These are phyloP conservation scores for Dascillus cervinus DNA, from an alignment of 2,888 invertebrate genomes.

Conservation along the genomic window DNA sequence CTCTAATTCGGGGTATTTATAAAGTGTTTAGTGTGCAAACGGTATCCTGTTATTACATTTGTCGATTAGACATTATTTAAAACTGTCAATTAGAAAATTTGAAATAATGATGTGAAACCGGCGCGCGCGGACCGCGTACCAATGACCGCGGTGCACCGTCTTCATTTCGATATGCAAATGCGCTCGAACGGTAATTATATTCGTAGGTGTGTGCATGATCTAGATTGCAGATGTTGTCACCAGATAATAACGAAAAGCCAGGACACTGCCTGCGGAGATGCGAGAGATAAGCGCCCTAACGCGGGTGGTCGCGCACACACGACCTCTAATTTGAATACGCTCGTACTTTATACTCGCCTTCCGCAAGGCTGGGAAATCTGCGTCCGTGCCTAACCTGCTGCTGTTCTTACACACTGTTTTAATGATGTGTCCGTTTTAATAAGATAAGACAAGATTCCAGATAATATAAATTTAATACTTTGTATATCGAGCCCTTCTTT, in stretches of 20 bases:
- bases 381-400: constrained; percentile 27
- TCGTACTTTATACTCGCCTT: constrained; percentile 33
- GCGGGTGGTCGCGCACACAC: constrained; percentile 40
- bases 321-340: constrained; percentile 42
- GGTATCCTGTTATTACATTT: too few species aligned
- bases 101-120: too few species aligned
- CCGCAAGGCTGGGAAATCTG: constrained; percentile 30
- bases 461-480: constrained; percentile 42
- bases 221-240: constrained; percentile 45
- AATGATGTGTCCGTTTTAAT: constrained; percentile 41
- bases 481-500: constrained; percentile 18
- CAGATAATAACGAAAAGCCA: constrained; percentile 34
- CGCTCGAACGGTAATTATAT: constrained; percentile 24
- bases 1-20: too few species aligned
- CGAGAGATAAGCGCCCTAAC: constrained; percentile 33
- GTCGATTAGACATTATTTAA: too few species aligned
- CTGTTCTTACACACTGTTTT: constrained; percentile 31
- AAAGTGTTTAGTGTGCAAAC: too few species aligned
- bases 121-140: too few species aligned
- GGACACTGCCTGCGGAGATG: constrained; percentile 32
- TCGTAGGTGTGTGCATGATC: constrained; percentile 42
- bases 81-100: too few species aligned
- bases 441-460: constrained; percentile 41
- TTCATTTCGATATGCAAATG: too few species aligned
- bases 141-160: too few species aligned